Evolutionary conservation across 2,888 invertebrate species (phyloP).

Genomic region (Digitonthophagus gazella): DNA sequence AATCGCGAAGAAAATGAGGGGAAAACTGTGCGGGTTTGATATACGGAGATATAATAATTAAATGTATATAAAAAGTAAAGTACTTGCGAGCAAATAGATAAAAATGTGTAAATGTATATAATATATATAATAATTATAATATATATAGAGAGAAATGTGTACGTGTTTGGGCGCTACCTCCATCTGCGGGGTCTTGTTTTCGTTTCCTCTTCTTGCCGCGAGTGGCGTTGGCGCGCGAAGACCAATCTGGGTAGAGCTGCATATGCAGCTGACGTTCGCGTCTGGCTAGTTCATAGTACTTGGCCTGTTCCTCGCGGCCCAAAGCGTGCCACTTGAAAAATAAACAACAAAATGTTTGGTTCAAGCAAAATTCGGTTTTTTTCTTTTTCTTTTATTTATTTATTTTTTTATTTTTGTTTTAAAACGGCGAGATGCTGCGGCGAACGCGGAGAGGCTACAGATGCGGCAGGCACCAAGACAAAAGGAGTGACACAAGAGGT

Average conservation of each 20-base stretch:
- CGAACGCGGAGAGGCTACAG: constrained; percentile 23
- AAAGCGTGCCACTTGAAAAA: constrained; percentile 93
- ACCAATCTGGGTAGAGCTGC: constrained; percentile 99
- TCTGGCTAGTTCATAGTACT: constrained; percentile 99
- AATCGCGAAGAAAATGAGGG: constrained; percentile 14
- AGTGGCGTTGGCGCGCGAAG: constrained; percentile 99
- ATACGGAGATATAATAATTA: constrained; percentile 39
- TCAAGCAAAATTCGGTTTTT: constrained; percentile 20
- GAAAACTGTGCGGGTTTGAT: constrained; percentile 23
- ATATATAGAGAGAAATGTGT: constrained; percentile 4
- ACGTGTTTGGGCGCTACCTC: constrained; percentile 69
- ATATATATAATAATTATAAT: constrained; percentile 15
- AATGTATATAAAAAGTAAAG: constrained; percentile 27
- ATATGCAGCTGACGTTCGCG: constrained; percentile 98
- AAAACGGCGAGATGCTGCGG: constrained; percentile 22
- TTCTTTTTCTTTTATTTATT: constrained; percentile 12
- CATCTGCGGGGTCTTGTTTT: constrained; percentile 96
- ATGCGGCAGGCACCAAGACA: constrained; percentile 41
- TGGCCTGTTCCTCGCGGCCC: constrained; percentile 98
- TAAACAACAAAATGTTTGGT: constrained; percentile 31
- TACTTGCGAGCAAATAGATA: constrained; percentile 22
- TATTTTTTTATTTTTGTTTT: background rate
- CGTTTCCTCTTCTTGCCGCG: constrained; percentile 99
- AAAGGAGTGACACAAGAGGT: constrained; percentile 35
- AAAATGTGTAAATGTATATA: constrained; percentile 19